Percentiles rank a stretch among this genome's conserved stretches.
Evolutionary conservation across 2,888 invertebrate genomes (phyloP).

Genomic region (Epirrhoe tristata): DNA sequence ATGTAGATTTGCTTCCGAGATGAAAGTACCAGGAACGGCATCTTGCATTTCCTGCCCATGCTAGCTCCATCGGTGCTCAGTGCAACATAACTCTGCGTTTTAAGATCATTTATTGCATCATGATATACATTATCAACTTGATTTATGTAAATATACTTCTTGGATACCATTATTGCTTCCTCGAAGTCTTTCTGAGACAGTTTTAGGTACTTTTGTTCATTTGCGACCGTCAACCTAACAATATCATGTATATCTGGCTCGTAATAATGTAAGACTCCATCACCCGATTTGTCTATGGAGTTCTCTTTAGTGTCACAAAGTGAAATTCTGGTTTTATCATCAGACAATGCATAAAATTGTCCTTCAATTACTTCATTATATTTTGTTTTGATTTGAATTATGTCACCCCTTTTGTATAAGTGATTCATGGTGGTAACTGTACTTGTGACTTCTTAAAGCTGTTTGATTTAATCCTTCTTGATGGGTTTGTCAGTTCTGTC

Average conservation of each 20-base stretch:
- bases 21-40: slow-evolving; percentile 77
- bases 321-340: slow-evolving; percentile 77
- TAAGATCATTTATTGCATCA: slow-evolving; percentile 72
- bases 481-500: slow-evolving; percentile 70
- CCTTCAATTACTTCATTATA: slow-evolving; percentile 76
- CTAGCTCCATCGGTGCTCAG: slow-evolving; percentile 78
- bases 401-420: slow-evolving; percentile 78
- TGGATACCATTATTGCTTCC: slow-evolving; percentile 71
- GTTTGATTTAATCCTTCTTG: slow-evolving; percentile 76
- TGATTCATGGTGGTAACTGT: slow-evolving; percentile 70
- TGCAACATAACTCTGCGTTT: slow-evolving; percentile 66
- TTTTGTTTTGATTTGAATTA: slow-evolving; percentile 78
- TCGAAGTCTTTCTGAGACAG: slow-evolving; percentile 76
- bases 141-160: slow-evolving; percentile 77
- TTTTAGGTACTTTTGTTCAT: slow-evolving; percentile 66
- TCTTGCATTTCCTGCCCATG: slow-evolving; percentile 80
- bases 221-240: slow-evolving; percentile 68
- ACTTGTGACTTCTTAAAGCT: neutral
- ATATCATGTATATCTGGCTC: slow-evolving; percentile 74
- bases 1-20: slow-evolving; percentile 79
- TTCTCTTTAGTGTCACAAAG: slow-evolving; percentile 74
- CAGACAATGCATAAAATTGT: slow-evolving; percentile 74
- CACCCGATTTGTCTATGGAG: slow-evolving; percentile 62
- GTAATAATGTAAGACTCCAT: slow-evolving; percentile 75
- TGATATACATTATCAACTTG: slow-evolving; percentile 76